phyloP scores from a whole-genome alignment of 2,888 invertebrate genomes.

The Gisinianus flammeolus region DNA sequence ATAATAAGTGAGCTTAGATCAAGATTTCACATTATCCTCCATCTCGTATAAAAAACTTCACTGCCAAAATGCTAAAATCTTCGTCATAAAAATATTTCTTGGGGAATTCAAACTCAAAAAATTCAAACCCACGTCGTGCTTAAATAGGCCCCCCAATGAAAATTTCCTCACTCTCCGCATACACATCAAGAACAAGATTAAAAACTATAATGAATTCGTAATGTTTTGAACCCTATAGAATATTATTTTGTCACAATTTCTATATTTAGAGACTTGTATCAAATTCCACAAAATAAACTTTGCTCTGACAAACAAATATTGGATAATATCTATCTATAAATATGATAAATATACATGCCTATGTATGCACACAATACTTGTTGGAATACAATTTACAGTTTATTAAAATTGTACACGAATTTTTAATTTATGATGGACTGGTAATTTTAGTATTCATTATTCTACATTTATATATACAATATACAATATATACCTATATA shows the following conservation, averaged over 20 bases:
- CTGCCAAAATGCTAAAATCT: slow-evolving; percentile 30
- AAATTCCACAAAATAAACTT: neutral
- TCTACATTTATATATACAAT: neutral
- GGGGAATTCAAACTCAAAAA: too few relatives aligned
- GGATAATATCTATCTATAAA: neutral
- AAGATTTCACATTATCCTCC: slow-evolving; percentile 18
- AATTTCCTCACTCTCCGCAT: neutral
- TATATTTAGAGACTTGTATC: neutral
- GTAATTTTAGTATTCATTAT: neutral
- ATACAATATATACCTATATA: neutral
- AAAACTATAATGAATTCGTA: slow-evolving; percentile 1
- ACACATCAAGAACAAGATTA: neutral
- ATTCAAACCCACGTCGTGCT: slow-evolving; percentile 18
- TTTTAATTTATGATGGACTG: neutral
- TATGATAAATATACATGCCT: too few relatives aligned
- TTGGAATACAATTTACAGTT: too few relatives aligned
- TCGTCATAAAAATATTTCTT: slow-evolving; percentile 39
- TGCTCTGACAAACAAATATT: neutral
- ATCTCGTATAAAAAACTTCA: slow-evolving; percentile 15
- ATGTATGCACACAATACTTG: too few relatives aligned
- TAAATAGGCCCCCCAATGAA: slow-evolving; percentile 9
- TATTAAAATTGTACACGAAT: too few relatives aligned
- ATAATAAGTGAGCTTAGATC: slow-evolving; percentile 9
- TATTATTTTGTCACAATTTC: neutral
- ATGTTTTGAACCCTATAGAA: neutral